Evolutionary conservation across 2,888 invertebrate genomes (phyloP).

Genomic region (Saturnia japonica): DNA sequence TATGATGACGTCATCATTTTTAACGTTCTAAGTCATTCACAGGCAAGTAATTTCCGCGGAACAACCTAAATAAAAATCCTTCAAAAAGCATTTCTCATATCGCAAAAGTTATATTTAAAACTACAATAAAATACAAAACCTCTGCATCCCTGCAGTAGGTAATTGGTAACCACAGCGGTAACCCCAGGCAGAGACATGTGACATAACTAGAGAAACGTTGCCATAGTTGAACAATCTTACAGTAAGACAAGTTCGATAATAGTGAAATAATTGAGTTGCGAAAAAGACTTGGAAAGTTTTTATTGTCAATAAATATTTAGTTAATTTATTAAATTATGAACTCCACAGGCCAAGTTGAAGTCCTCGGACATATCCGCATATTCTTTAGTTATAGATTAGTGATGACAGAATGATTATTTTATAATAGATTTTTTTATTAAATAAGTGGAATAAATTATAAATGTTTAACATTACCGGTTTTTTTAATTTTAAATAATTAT

Average conservation of each 20-base stretch:
- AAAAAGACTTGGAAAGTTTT: too few species aligned
- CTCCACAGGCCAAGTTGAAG: too few species aligned
- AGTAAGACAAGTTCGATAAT: not conserved
- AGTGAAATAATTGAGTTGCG: not conserved
- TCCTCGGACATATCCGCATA: too few species aligned
- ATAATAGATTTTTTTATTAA: too few species aligned
- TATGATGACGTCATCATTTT: too few species aligned
- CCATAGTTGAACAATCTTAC: not conserved
- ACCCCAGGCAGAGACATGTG: not conserved
- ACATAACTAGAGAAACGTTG: not conserved
- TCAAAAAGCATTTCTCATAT: slow-evolving; percentile 19
- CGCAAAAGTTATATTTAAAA: slow-evolving; percentile 20
- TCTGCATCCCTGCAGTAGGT: not conserved
- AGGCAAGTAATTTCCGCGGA: too few species aligned
- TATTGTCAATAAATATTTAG: too few species aligned
- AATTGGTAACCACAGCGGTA: too few species aligned
- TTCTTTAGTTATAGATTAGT: not conserved
- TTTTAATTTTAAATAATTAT: too few species aligned
- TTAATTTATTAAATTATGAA: too few species aligned
- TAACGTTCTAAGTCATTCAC: too few species aligned
- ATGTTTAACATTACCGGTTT: not conserved
- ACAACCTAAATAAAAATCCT: not conserved
- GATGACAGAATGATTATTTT: not conserved
- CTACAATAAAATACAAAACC: not conserved
- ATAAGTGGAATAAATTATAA: too few species aligned